phyloP scores from a whole-genome alignment of 1,140 invertebrate genomes.

The Tetranychus cinnabarinus region DNA sequence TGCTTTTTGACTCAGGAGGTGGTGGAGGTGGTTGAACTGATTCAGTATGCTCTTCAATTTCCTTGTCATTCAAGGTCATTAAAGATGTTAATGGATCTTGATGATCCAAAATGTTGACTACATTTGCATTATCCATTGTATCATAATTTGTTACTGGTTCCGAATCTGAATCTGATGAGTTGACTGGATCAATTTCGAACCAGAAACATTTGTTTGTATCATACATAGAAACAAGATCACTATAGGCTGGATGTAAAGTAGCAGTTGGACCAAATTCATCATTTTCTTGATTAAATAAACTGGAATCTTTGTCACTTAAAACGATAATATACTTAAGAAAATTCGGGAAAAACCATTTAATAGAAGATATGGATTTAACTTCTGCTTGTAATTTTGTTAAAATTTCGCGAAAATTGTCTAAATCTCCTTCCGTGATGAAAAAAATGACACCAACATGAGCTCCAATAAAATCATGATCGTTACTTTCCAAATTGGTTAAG shows the following conservation, averaged over 20 bases:
- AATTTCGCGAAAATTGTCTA: slow-evolving; percentile 5
- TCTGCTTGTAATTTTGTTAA: background rate
- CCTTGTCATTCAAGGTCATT: background rate
- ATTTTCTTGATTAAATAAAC: background rate
- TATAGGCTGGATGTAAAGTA: slow-evolving; percentile 1
- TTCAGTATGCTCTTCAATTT: background rate
- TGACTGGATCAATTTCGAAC: background rate
- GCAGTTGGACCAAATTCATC: background rate
- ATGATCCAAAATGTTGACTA: background rate
- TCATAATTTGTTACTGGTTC: background rate
- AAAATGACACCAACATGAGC: slow-evolving; percentile 8
- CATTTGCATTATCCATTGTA: background rate
- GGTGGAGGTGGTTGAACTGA: background rate
- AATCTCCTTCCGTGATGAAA: slow-evolving; percentile 6
- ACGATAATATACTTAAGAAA: slow-evolving; percentile 6
- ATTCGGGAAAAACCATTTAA: background rate
- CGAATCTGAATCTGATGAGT: background rate
- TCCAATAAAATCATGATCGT: slow-evolving; percentile 11
- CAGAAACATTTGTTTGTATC: background rate
- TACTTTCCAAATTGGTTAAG: slow-evolving; percentile 2
- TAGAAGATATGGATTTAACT: background rate
- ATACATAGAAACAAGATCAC: background rate
- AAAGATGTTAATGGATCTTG: background rate
- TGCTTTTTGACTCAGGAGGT: background rate
- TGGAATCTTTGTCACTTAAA: slow-evolving; percentile 3